Evolutionary conservation across 2,888 invertebrate genomes (phyloP).

Genomic region (Heterodera filipjevi): DNA sequence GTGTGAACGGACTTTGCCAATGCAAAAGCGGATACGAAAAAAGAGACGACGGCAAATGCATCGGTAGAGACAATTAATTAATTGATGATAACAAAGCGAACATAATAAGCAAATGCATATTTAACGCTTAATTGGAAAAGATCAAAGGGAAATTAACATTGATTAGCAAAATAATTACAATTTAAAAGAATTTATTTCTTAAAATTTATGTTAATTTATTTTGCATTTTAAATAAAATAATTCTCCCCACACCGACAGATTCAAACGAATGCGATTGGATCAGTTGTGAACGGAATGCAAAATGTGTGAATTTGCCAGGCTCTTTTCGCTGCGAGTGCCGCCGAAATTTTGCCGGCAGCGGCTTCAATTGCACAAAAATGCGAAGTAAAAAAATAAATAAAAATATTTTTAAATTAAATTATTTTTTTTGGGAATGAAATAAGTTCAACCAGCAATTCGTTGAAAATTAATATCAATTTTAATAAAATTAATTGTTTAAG

Average conservation of each 20-base stretch:
- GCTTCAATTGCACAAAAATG: slow-evolving; percentile 45
- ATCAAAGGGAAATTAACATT: no score
- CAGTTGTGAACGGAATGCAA: slow-evolving; percentile 38
- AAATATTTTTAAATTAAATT: background rate
- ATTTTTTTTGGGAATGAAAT: no score
- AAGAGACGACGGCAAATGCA: slow-evolving; percentile 49
- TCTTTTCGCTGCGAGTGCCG: slow-evolving; percentile 49
- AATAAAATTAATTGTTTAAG: slow-evolving; percentile 6
- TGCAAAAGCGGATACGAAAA: slow-evolving; percentile 57
- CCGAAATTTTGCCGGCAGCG: slow-evolving; percentile 49
- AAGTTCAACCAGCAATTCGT: background rate
- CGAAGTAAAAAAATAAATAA: slow-evolving; percentile 24
- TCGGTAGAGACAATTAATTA: slow-evolving; percentile 37
- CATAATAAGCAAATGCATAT: no score
- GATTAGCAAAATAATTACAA: no score
- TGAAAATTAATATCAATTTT: background rate
- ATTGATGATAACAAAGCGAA: no score
- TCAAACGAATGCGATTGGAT: slow-evolving; percentile 45
- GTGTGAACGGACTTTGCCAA: slow-evolving; percentile 54
- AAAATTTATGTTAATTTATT: background rate
- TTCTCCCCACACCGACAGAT: slow-evolving; percentile 36
- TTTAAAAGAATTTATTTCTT: background rate
- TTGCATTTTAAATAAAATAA: no score
- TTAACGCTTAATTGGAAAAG: no score
- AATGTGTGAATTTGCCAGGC: slow-evolving; percentile 42